These are phyloP conservation scores for Diceros bicornis DNA, from an alignment of 2,797 vertebrate species.

Conservation along the genomic window DNA sequence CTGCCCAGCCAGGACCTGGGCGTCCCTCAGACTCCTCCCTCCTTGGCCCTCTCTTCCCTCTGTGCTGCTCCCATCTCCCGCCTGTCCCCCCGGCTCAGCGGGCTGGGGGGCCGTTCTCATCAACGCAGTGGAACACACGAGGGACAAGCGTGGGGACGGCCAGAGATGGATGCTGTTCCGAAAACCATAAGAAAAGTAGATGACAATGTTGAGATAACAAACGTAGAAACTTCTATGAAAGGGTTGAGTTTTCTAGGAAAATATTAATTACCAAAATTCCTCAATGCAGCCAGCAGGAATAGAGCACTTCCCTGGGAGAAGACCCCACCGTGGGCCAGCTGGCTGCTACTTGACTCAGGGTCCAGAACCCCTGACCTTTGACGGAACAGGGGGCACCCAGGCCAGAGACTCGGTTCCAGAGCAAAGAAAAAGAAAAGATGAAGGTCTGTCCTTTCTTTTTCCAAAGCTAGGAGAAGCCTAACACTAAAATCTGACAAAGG, in stretches of 20 bases:
- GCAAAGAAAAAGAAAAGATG: too few species aligned
- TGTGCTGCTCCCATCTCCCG: not conserved
- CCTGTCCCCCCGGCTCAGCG: not conserved
- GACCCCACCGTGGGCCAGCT: rapidly evolving
- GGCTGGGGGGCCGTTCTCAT: not conserved
- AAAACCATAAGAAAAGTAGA: not conserved
- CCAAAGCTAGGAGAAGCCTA: too few species aligned
- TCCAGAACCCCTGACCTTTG: rapidly evolving
- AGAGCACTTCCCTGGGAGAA: rapidly evolving
- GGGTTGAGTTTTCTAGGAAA: not conserved
- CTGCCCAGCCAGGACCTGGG: not conserved
- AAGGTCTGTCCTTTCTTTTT: rapidly evolving
- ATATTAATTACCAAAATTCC: not conserved
- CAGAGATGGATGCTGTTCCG: rapidly evolving
- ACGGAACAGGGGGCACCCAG: not conserved
- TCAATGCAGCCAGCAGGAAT: not conserved
- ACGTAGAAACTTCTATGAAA: not conserved
- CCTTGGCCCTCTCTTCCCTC: not conserved
- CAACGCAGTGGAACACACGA: rapidly evolving
- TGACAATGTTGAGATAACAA: not conserved
- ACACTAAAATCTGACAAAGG: not conserved
- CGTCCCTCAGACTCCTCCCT: not conserved
- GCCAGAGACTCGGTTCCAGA: not conserved
- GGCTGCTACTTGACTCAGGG: rapidly evolving
- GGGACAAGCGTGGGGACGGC: rapidly evolving